Conservation (phyloP, 2,888 invertebrate genomes). For the Beris chalybata region DNA sequence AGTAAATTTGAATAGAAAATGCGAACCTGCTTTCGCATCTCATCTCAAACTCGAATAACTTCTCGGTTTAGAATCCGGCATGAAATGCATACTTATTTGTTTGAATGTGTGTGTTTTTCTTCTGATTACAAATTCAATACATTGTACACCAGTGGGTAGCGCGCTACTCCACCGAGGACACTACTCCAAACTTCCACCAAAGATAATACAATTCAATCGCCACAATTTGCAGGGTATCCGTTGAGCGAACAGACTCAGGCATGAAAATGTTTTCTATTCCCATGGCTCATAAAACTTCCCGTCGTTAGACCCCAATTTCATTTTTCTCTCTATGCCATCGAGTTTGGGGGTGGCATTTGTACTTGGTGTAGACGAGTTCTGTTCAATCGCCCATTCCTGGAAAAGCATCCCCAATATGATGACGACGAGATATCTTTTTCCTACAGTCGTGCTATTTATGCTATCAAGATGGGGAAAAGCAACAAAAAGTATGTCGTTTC, state of each 20-base stretch:
- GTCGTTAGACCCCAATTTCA: slow-evolving; percentile 31
- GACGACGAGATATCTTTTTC: neutral
- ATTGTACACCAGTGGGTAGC: too few species aligned
- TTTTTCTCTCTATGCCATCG: slow-evolving; percentile 1
- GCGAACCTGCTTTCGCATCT: too few species aligned
- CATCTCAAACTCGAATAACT: too few species aligned
- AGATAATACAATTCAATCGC: slow-evolving; percentile 31
- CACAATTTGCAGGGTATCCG: slow-evolving; percentile 28
- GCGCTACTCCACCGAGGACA: too few species aligned
- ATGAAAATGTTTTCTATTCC: slow-evolving; percentile 29
- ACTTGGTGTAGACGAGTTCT: slow-evolving; percentile 1
- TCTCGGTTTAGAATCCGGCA: too few species aligned
- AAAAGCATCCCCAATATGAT: slow-evolving; percentile 1
- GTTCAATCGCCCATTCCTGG: slow-evolving; percentile 14
- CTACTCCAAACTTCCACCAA: slow-evolving; percentile 9
- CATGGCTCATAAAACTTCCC: slow-evolving; percentile 33
- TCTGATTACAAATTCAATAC: too few species aligned
- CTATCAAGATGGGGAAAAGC: neutral
- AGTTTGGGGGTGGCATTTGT: slow-evolving; percentile 18
- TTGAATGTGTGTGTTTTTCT: too few species aligned
- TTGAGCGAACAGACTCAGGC: slow-evolving; percentile 17
- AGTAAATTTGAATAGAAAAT: too few species aligned
- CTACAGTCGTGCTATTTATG: neutral
- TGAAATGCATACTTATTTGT: too few species aligned
- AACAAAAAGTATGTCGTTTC: neutral